Base-by-base conservation (phyloP, 2,888 invertebrate species). In the Cheilosia vulpina region DNA sequence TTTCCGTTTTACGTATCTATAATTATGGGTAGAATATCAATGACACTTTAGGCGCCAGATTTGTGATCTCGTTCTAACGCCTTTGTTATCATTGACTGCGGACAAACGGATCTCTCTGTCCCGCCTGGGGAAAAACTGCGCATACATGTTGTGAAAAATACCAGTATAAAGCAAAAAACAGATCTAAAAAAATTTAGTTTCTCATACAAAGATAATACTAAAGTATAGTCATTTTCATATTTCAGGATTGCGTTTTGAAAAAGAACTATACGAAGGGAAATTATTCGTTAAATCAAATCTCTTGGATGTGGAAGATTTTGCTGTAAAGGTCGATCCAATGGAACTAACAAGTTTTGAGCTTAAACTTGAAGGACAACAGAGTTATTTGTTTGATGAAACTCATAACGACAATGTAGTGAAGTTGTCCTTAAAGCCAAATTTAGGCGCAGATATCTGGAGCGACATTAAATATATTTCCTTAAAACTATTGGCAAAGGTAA, bases 191-290 rank as follows among this genome's bases (percentile, higher is more conserved):
- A 27, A 27, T 6, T 6, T 0, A 4, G 15, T 15, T 15, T 13
- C 13, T 43, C n/a, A 15, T 43, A 5, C 5, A 0, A 5, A 15
- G n/a, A 43, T 27, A 15, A 5, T n/a, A 43, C 13, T 45, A 7
- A 19, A 19, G 9, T 9, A 47, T 9, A 47, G 6, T 47, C 1
- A 11, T 38, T 53, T 38, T 24, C n/a, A 2, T 38, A 31, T 69
- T 69, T 15, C n/a, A 62, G 60, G 31, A 43, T 6, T 19, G 7
- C 21, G 9, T 9, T 68, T 76, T 52, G 24, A 50, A 52, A 38
- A 45, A 7, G n/a, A 15, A 52, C 13, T 76, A 0, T 68, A 76
- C 27, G 15, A 60, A 53, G 68, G 66, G n/a, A 68, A 50, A 52
- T 4, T 76, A 19, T 11, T 9, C n/a, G 43, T 34, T 4, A 60